Base-by-base conservation (phyloP, 2,888 invertebrate species). In the Stenoptilia bipunctidactyla region DNA sequence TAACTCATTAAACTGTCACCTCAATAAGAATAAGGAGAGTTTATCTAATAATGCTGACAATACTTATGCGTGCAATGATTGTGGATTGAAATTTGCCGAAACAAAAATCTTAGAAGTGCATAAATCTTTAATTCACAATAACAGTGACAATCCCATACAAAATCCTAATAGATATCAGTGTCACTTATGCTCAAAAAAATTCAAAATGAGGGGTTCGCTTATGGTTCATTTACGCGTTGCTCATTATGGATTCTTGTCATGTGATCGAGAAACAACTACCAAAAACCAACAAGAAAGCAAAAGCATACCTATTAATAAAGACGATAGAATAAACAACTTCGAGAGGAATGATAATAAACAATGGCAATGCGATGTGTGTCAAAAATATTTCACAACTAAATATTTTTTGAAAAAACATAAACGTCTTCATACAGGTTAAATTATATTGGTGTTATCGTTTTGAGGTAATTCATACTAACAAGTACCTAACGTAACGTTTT, bases 361-460 rank as follows among this genome's bases (percentile, higher is more conserved):
- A 61, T 94, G 93, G 93, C 91, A 91, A 60, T 94, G 94, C 61
- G 92, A 93, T 56, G 89, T 92, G 35, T 94, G 94, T 67, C 86
- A 87, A 41, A 94, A 94, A 80, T 87, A 89, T 69, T 94, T 94
- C 61, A 94, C 94, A 0, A 94, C 94, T 1, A 94, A 94, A 70
- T 94, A 94, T 77, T 94, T 94, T 61, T 74, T 94, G 49, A 94
- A 93, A 73, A 94, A 94, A 70, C 94, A 94, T 66, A 93, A 93
- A 72, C 86, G 94, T 50, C 85, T 94, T 44, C 94, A 94, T 69
- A 92, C 92, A 70, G 92, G 92, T 91, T 76, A 80, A 68, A 68
- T 65, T 64, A 64, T 75, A 74, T 20, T 20, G 67, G 66, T 74
- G 70, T 79, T 72, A 55, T 48, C 69, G n/a, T 65, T 68, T 61